Percentiles rank a stretch among this genome's conserved stretches.
Evolutionary conservation across 2,797 vertebrate genomes (phyloP).

Genomic region (Sebastolobus alascanus): DNA sequence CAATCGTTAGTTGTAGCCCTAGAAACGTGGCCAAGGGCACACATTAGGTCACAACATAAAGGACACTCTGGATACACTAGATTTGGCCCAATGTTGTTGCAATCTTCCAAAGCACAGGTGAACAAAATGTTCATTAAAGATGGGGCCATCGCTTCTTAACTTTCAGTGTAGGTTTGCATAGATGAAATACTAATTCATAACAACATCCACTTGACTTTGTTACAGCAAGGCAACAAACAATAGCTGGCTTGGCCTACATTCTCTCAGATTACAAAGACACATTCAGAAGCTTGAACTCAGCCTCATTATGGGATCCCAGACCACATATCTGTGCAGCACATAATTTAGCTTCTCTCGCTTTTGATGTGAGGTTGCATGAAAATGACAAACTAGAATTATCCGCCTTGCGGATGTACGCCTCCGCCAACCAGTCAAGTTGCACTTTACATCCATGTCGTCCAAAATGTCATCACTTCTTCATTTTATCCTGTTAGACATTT

Average conservation of each 20-base stretch:
- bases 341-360: background rate
- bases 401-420: background rate
- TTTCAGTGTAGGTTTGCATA: constrained; percentile 16
- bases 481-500: too few relatives aligned
- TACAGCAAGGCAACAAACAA: constrained; percentile 38
- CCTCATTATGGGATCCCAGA: constrained; percentile 18
- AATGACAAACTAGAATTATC: background rate
- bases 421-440: background rate
- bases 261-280: constrained; percentile 57
- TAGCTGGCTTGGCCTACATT: constrained; percentile 58
- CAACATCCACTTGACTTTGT: constrained; percentile 6
- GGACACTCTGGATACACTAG: background rate
- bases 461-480: too few relatives aligned
- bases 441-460: background rate
- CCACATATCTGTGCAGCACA: background rate
- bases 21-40: background rate
- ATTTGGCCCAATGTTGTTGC: background rate
- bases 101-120: background rate
- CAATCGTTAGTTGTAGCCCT: background rate
- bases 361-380: constrained; percentile 16
- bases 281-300: constrained; percentile 43
- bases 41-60: background rate
- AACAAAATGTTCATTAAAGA: background rate
- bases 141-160: background rate
- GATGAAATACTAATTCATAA: constrained; percentile 23